A percentile compares a stretch with the other conserved stretches of the same genome.
phyloP scores from a whole-genome alignment of 2,888 invertebrate genomes.

The Polydrusus pterygomalis region DNA sequence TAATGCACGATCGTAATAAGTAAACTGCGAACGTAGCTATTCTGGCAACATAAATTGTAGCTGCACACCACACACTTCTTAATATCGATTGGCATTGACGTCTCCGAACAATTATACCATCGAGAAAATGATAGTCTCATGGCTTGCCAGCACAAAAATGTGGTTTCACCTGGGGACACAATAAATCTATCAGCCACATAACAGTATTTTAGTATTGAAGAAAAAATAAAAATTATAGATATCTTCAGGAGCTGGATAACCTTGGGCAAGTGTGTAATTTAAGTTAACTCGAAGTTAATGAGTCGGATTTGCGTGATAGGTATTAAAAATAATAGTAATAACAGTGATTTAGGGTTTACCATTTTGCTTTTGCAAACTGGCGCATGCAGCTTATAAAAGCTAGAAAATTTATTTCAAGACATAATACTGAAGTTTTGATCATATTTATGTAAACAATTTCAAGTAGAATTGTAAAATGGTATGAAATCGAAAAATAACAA shows the following conservation, averaged over 20 bases:
- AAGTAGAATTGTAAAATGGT: too few relatives aligned
- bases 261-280: conserved; percentile 28
- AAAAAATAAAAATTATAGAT: conserved; percentile 5
- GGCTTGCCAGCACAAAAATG: conserved; percentile 17
- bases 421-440: too few relatives aligned
- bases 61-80: conserved; percentile 9
- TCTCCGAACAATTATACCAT: conserved; percentile 25
- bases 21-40: neutral
- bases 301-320: conserved; percentile 24
- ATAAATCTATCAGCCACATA: conserved; percentile 25
- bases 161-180: conserved; percentile 16
- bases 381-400: too few relatives aligned
- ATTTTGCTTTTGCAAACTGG: too few relatives aligned
- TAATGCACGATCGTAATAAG: too few relatives aligned
- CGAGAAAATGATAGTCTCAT: conserved; percentile 26
- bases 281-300: conserved; percentile 14
- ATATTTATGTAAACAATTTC: too few relatives aligned
- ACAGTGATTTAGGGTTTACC: neutral
- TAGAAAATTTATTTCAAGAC: too few relatives aligned
- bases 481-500: too few relatives aligned
- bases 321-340: conserved; percentile 18
- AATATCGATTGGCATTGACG: conserved; percentile 35
- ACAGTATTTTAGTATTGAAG: conserved; percentile 18
- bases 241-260: conserved; percentile 33
- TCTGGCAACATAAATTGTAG: neutral